A percentile compares a stretch with the other conserved stretches of the same genome.
Conservation (phyloP, 1,140 invertebrate genomes). For the Leptinotarsa undecemlineata region DNA sequence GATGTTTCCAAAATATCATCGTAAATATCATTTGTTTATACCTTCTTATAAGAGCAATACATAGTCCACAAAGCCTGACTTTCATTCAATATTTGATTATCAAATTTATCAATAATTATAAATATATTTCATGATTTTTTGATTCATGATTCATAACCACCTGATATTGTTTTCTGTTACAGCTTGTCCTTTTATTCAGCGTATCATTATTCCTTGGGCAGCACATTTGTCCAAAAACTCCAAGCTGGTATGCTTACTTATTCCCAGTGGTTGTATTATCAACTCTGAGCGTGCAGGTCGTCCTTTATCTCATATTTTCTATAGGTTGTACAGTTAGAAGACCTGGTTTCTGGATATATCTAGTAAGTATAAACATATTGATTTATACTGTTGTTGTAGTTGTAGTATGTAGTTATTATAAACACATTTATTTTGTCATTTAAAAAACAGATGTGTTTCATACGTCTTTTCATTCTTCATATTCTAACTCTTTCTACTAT, state of each 20-base stretch:
- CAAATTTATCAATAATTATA: no score
- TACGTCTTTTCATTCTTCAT: not conserved
- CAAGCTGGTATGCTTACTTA: conserved; percentile 25
- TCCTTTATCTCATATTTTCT: conserved; percentile 34
- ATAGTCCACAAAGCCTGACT: no score
- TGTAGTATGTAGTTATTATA: not conserved
- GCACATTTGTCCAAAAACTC: conserved; percentile 29
- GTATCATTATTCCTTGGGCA: conserved; percentile 23
- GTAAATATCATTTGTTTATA: no score
- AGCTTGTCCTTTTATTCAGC: conserved; percentile 19
- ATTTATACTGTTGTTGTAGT: not conserved
- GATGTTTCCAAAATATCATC: no score
- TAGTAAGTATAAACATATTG: conserved; percentile 18
- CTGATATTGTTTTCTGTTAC: not conserved
- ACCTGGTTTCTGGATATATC: conserved; percentile 35
- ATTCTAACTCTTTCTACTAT: not conserved
- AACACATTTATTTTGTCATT: not conserved
- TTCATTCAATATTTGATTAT: no score
- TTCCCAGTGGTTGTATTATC: conserved; percentile 17
- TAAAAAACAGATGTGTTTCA: not conserved
- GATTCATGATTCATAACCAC: no score
- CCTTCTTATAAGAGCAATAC: no score
- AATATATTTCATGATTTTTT: no score
- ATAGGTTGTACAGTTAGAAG: conserved; percentile 30
- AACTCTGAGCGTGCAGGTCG: conserved; percentile 25